Evolutionary conservation across 2,797 vertebrate species (phyloP), one percentile per base, ranked within the genome.

Genomic region (Notolepis coatsorum): DNA sequence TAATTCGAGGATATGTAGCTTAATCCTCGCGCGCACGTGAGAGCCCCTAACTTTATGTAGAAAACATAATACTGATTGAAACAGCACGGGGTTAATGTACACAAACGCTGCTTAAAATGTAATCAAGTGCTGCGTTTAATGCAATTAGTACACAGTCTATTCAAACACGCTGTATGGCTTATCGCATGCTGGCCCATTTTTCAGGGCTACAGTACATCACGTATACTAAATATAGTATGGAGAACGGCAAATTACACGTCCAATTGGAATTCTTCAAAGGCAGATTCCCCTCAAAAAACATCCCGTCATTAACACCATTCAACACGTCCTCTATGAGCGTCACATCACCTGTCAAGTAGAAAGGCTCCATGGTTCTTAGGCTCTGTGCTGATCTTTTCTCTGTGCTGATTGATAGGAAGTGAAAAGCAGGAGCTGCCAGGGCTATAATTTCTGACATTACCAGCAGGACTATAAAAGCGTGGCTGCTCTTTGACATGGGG

Each of bases 381-480:
- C 65, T 63, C 61, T 73, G 39, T 56, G 62, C 45, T 47, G n/a
- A n/a, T n/a, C n/a, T n/a, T n/a, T n/a, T n/a, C n/a, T n/a, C n/a
- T n/a, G n/a, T 49, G 38, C 49, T 85, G 80, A 88, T 83, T 88
- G 83, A 90, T 84, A 63, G 76, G 62, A 79, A 71, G 75, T 76
- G 82, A 84, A 86, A 79, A 66, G 71, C 48, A 35, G 68, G 77
- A 71, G 45, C 65, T 68, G 67, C 46, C 13, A 27, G 67, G 77
- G 79, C 84, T 84, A 87, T 85, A 87, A 83, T 81, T 85, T 75
- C 70, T 79, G 77, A 82, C 65, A 75, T 83, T 77, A 87, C 65
- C 75, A 82, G 82, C 80, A 73, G 73, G 61, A 79, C 73, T 69
- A 79, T 88, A 88, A 86, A 84, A 31, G 80, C 39, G 13, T 48